These are phyloP conservation scores for Merops nubicus DNA, from an alignment of 2,113 vertebrate genomes.

Conservation along the genomic window DNA sequence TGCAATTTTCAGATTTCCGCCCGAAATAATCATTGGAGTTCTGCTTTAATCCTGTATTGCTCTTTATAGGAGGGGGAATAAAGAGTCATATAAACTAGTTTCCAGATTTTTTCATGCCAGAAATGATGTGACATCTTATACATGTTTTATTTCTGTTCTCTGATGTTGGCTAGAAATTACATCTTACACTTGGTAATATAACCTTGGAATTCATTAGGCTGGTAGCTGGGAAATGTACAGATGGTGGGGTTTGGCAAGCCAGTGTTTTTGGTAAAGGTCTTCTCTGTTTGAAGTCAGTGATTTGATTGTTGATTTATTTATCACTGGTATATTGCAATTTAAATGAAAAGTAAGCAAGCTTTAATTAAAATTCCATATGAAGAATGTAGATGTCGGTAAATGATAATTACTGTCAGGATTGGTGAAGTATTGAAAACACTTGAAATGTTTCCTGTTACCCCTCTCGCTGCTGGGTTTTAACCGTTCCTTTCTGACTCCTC, in stretches of 20 bases:
- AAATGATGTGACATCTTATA: background rate
- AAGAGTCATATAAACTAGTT: background rate
- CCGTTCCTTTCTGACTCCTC: background rate
- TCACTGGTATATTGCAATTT: constrained; percentile 22
- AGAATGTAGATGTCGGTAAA: background rate
- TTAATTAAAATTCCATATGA: constrained; percentile 35
- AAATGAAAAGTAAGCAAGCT: constrained; percentile 37
- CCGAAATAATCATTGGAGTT: background rate
- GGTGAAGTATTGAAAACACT: background rate
- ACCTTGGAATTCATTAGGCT: constrained; percentile 42
- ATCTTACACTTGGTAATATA: background rate
- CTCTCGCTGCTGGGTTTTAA: background rate
- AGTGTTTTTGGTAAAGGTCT: constrained; percentile 35
- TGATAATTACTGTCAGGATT: background rate
- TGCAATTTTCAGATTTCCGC: background rate
- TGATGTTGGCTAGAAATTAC: background rate
- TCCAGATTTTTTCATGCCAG: background rate
- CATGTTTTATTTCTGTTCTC: background rate
- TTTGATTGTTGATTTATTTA: constrained; percentile 48
- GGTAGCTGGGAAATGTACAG: constrained; percentile 12
- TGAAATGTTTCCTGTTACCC: background rate
- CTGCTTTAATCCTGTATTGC: background rate
- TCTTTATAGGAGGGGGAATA: background rate
- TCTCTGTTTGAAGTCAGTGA: constrained; percentile 55
- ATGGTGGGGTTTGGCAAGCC: constrained; percentile 50